phyloP scores from a whole-genome alignment of 2,888 invertebrate species.

The Entomobrya proxima region DNA sequence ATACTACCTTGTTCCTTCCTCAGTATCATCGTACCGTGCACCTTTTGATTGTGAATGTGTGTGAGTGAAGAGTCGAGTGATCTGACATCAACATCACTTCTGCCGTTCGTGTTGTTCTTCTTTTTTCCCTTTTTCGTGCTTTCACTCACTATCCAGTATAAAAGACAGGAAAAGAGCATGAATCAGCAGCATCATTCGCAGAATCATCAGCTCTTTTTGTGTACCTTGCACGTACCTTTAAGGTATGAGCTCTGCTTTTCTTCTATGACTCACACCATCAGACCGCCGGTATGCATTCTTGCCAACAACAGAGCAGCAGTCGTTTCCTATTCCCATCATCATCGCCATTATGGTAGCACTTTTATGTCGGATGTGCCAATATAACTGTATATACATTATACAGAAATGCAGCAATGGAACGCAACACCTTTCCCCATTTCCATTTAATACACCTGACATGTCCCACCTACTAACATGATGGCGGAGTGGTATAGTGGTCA shows the following conservation, averaged over 20 bases:
- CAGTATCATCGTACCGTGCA: slow-evolving; percentile 3
- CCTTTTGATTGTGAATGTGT: slow-evolving; percentile 49
- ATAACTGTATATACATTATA: no score
- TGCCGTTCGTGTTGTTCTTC: slow-evolving; percentile 45
- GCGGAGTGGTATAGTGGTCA: slow-evolving; percentile 23
- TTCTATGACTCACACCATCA: slow-evolving; percentile 21
- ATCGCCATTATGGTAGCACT: not conserved
- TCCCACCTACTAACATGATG: slow-evolving; percentile 61
- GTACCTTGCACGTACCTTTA: slow-evolving; percentile 46
- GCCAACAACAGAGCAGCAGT: slow-evolving; percentile 26
- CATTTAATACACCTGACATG: slow-evolving; percentile 75
- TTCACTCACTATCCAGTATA: slow-evolving; percentile 32
- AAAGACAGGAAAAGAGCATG: slow-evolving; percentile 43
- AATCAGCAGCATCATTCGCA: slow-evolving; percentile 59
- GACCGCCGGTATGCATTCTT: slow-evolving; percentile 47
- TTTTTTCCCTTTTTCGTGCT: slow-evolving; percentile 15
- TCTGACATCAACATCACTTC: slow-evolving; percentile 60
- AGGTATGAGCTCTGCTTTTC: slow-evolving; percentile 31
- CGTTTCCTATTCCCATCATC: slow-evolving; percentile 41
- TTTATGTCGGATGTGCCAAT: no score
- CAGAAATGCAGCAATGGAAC: slow-evolving; percentile 24
- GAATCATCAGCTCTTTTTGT: slow-evolving; percentile 37
- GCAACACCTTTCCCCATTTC: slow-evolving; percentile 75
- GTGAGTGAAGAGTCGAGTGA: slow-evolving; percentile 51
- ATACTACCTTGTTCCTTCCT: slow-evolving; percentile 23